Base-by-base conservation (phyloP, 2,888 invertebrate genomes). In the Callinectes sapidus region DNA sequence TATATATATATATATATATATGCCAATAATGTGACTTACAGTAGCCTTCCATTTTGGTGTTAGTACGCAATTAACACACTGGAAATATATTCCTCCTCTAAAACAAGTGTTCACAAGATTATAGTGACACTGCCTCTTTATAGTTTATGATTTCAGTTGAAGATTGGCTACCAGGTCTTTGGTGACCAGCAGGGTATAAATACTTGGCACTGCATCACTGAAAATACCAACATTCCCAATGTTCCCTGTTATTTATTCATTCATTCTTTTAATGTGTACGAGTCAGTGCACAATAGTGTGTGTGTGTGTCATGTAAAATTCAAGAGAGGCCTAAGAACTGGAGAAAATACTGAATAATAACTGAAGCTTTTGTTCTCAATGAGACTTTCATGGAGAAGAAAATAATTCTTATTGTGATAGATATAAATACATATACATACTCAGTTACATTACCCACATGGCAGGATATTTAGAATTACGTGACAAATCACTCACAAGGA, bases 1-100 rank as follows among this genome's bases (percentile, higher is more conserved):
- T 81, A 48, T 87, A 48, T 87, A 87, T 87, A 87, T 87, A 87
- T 87, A 87, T 87, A 87, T 87, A 87, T 87, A 87, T 87, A 42
- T 42, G 2, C 18, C 61, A 23, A 61, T 61, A 5, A 18, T 61
- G 23, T 61, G 61, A 61, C 61, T 61, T 61, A 61, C 61, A 61
- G 23, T 23, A 23, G 61, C 23, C 61, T 61, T 61, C 61, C 61
- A 61, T 23, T 61, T 61, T 23, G 61, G 3, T 61, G 61, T 10
- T 61, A 23, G 23, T 23, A 61, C 61, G 6, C 61, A 23, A 23
- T 61, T 61, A 61, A 61, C 18, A 61, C 6, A 61, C 23, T 18
- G 61, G 61, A 61, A 61, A 61, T 61, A 61, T 61, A 61, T 61
- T 18, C 23, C 13, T 61, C 23, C 23, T 61, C 23, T 61, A 61